A percentile compares a stretch with the other conserved stretches of the same genome.
Evolutionary conservation across 2,113 vertebrate species (phyloP).

Genomic region (Pipa parva): DNA sequence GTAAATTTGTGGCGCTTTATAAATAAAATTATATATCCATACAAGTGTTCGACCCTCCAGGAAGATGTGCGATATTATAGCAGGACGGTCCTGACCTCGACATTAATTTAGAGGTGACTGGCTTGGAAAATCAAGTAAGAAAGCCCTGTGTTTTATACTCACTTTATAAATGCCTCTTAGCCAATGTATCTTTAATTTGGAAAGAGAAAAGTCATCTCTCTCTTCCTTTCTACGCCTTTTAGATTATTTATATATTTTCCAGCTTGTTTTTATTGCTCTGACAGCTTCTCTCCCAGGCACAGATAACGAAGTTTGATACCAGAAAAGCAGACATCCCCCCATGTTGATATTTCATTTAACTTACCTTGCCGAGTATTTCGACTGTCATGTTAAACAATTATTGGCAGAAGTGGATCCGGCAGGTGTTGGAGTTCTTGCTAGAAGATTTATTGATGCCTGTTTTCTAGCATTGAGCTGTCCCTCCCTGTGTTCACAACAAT

Average conservation of each 20-base stretch:
- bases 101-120: too few relatives aligned
- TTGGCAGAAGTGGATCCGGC: constrained; percentile 32
- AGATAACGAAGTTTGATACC: constrained; percentile 43
- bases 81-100: too few relatives aligned
- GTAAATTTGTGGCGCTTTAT: too few relatives aligned
- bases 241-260: constrained; percentile 13
- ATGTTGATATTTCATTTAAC: constrained; percentile 44
- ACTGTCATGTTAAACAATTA: constrained; percentile 47
- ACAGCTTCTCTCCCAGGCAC: constrained; percentile 40
- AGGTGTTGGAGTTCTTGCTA: constrained; percentile 45
- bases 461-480: constrained; percentile 37
- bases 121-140: too few relatives aligned
- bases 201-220: background rate
- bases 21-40: too few relatives aligned
- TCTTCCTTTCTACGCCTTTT: constrained; percentile 10
- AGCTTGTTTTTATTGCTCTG: constrained; percentile 37
- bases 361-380: constrained; percentile 43
- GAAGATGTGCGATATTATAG: too few relatives aligned
- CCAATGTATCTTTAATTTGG: background rate
- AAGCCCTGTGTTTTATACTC: too few relatives aligned
- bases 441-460: constrained; percentile 45
- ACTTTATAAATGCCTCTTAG: background rate
- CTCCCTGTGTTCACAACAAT: constrained; percentile 45
- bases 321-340: constrained; percentile 39
- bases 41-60: too few relatives aligned